Evolutionary conservation across 1,140 invertebrate species (phyloP).

Genomic region (Spodoptera litura): DNA sequence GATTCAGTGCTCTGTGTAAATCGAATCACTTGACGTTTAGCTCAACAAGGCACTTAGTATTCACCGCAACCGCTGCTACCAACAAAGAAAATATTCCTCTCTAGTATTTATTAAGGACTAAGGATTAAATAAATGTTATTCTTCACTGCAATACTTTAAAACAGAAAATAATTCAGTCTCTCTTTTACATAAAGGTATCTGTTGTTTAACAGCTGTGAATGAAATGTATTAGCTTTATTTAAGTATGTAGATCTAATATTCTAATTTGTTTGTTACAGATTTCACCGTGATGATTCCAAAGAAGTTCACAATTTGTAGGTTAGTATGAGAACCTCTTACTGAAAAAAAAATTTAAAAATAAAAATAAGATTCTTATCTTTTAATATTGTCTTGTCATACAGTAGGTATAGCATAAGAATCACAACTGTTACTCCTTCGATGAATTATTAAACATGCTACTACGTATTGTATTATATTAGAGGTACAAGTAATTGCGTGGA

Average conservation of each 20-base stretch:
- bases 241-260: not conserved
- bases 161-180: too few relatives aligned
- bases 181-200: too few relatives aligned
- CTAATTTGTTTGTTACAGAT: conserved; percentile 14
- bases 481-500: not conserved
- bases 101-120: not conserved
- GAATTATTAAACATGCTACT: too few relatives aligned
- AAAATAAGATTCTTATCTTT: too few relatives aligned
- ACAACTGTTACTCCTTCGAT: too few relatives aligned
- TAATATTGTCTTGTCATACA: too few relatives aligned
- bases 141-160: too few relatives aligned
- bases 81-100: not conserved
- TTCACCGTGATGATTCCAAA: conserved; percentile 21
- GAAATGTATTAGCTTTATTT: not conserved
- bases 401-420: too few relatives aligned
- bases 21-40: not conserved
- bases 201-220: not conserved
- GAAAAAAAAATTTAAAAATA: too few relatives aligned
- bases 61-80: not conserved
- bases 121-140: too few relatives aligned
- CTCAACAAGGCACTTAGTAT: conserved; percentile 6
- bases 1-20: conserved; percentile 10
- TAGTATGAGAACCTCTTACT: not conserved
- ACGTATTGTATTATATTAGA: not conserved
- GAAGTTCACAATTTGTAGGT: not conserved